These are phyloP conservation scores for Holothuria scabra DNA, from an alignment of 53 echinoderm and acorn worm genomes.

Conservation along the genomic window DNA sequence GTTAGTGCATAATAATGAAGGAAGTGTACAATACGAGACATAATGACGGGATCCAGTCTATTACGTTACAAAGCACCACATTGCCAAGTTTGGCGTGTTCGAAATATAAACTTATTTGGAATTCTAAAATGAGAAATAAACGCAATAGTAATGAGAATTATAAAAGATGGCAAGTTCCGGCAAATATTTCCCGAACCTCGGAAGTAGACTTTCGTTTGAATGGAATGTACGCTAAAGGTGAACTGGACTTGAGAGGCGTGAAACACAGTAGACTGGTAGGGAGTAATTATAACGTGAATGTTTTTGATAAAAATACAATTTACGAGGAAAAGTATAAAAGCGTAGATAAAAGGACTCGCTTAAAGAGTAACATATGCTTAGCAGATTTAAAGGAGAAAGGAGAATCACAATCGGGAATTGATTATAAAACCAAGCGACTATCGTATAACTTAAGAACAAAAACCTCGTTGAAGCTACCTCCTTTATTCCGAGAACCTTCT, in stretches of 20 bases:
- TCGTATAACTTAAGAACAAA: too few relatives aligned
- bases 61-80: too few relatives aligned
- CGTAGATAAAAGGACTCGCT: not conserved
- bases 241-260: not conserved
- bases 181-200: not conserved
- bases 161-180: not conserved
- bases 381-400: too few relatives aligned
- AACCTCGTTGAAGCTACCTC: too few relatives aligned
- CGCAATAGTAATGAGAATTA: not conserved
- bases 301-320: conserved; percentile 21
- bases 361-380: not conserved
- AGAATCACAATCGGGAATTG: not conserved
- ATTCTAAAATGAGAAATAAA: conserved; percentile 7
- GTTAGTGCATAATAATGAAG: too few relatives aligned
- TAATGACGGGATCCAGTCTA: too few relatives aligned
- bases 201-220: not conserved
- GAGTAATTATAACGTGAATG: conserved; percentile 3
- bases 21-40: too few relatives aligned
- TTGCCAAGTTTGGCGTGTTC: not conserved
- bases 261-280: conserved; percentile 14
- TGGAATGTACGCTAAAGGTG: not conserved
- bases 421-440: not conserved
- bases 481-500: not conserved
- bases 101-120: not conserved
- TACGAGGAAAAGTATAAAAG: not conserved